Evolutionary conservation across 2,797 vertebrate genomes (phyloP), one percentile per base, ranked within the genome.

Genomic region (Meriones psammophilus): DNA sequence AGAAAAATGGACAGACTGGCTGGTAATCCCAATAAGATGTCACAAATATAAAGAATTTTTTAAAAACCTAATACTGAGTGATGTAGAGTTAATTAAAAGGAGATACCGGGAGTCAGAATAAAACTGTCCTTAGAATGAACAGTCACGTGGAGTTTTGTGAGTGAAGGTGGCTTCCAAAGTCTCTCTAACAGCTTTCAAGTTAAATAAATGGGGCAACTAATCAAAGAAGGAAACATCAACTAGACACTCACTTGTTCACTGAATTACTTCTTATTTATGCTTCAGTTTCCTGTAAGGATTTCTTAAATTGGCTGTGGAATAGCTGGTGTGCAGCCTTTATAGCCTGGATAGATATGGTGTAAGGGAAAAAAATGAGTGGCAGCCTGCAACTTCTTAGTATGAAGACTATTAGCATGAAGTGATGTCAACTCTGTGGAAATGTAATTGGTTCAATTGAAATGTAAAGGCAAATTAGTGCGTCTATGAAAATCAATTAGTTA

Each of bases 241-340:
- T 12, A 42, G 54, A 93, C 39, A 56, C 13, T 62, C 24, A 4
- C 73, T 95, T 92, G 58, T 77, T 26, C 54, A 68, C 13, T 33
- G 50, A 42, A 22, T 77, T 56, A 46, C 24, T 81, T 77, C 69
- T 74, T 79, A 90, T 94, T n/a, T 60, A 42, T 2, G 36, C 18
- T 36, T 62, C 94, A 62, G 5, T 81, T 95, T 94, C 18, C 36
- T 69, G 1, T 81, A 68, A 71, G 73, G 81, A 68, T 95, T 77
- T 60, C 68, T 89, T 66, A 50, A 84, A 33, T 56, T 66, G 68
- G 50, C 86, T 90, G 20, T 87, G 60, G 91, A 77, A 28, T 80
- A 62, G 54, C 66, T 85, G 83, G 36, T 4, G 10, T 62, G n/a
- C 69, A 81, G n/a, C 58, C 56, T 62, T 8, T 62, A 26, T 60